Evolutionary conservation across 2,113 vertebrate genomes (phyloP).

Genomic region (Hemiprocne comata): DNA sequence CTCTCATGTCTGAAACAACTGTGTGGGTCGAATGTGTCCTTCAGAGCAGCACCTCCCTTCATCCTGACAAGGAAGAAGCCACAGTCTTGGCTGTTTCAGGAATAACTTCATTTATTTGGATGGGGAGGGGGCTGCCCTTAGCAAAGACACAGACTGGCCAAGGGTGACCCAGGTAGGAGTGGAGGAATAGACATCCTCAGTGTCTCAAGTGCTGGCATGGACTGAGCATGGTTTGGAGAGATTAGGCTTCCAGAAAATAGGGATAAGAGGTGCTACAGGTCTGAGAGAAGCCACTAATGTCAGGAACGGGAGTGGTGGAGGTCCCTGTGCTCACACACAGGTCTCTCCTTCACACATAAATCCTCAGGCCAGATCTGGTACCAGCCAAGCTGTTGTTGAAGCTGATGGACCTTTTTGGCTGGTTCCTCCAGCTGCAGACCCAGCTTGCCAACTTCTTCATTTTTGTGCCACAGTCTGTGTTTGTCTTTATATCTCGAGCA

Average conservation of each 20-base stretch:
- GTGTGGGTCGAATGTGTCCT: not conserved
- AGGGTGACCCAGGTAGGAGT: accelerated
- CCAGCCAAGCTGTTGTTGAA: not conserved
- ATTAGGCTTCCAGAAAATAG: not conserved
- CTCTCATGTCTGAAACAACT: not conserved
- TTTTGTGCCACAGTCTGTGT: not conserved
- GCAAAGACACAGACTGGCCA: not conserved
- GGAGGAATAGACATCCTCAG: not conserved
- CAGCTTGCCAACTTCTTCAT: not conserved
- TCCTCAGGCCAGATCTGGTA: not conserved
- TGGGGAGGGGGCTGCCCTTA: not conserved
- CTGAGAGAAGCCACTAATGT: not conserved
- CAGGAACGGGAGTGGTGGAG: not conserved
- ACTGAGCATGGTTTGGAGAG: not conserved
- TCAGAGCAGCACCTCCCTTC: not conserved
- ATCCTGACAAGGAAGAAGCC: not conserved
- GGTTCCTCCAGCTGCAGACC: not conserved
- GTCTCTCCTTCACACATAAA: not conserved
- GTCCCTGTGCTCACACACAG: not conserved
- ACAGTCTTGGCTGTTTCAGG: not conserved
- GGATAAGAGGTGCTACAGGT: not conserved
- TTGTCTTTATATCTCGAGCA: not conserved
- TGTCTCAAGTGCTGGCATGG: not conserved
- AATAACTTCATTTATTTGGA: not conserved
- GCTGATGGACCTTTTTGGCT: not conserved